Base-by-base conservation (phyloP, 2,888 invertebrate genomes). In the Napeogenes sylphis region DNA sequence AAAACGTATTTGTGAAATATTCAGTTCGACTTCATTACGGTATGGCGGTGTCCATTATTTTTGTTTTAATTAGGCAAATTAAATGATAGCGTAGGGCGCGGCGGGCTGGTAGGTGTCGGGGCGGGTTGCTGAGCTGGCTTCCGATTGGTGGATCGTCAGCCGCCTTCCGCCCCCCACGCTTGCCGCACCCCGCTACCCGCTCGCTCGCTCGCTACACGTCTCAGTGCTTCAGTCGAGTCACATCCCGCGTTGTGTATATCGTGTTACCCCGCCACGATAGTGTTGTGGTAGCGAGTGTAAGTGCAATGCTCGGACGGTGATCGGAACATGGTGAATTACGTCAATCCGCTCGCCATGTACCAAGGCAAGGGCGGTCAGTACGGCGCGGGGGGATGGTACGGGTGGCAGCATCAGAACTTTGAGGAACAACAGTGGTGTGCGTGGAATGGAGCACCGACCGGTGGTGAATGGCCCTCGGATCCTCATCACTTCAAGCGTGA, bases 301-400 rank as follows among this genome's bases (percentile, higher is more conserved):
- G 87, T 87, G 89, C 82, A 78, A 88, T 89, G 90, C 84, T 79
- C 78, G 86, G 87, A 85, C 87, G 80, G 86, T 88, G 88, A 86
- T 80, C 80, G 76, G 84, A 88, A 84, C 81, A 95, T 95, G 95
- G 94, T 95, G 87, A 94, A 94, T 72, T 95, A 95, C 84, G 95
- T 93, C 76, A 93, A 93, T 85, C 91, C 93, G 82, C 86, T 93
- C 77, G 91, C 93, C 83, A 92, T 93, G 88, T 94, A 94, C 85
- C 91, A 93, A 80, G 93, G 93, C 82, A 94, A 93, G 80, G 92
- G 90, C 79, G 86, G 84, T 76, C 84, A 86, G 73, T 90, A 90
- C 83, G 84, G 87, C 68, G 78, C 79, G 66, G 81, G 86, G 66
- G 87, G 90, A 68, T 91, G 91, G 91, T 90, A 89, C 74, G 85